phyloP scores from a whole-genome alignment of 2,113 vertebrate genomes.

The human (Homo sapiens) region DNA sequence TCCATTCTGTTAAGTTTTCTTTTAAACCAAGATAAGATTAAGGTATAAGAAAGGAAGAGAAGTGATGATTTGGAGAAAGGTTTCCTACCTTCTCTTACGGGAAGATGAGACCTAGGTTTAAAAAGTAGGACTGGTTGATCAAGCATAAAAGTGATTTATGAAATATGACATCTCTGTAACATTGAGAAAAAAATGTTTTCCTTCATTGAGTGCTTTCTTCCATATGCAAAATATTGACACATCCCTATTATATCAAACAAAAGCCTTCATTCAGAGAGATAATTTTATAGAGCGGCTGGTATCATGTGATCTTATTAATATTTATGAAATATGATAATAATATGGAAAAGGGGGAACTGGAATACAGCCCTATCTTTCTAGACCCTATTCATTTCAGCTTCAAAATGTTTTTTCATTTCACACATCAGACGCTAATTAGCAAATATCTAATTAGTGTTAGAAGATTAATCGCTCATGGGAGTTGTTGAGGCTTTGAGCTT shows the following conservation, averaged over 20 bases:
- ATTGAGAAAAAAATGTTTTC: constrained; percentile 83
- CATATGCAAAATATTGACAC: constrained; percentile 91
- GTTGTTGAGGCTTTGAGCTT: constrained; percentile 89
- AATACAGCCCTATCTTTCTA: constrained; percentile 88
- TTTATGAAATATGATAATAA: constrained; percentile 92
- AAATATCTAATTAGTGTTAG: constrained; percentile 97
- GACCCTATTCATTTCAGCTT: constrained; percentile 89
- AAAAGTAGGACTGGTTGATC: constrained; percentile 76
- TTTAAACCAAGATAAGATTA: constrained; percentile 71
- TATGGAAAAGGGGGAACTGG: constrained; percentile 86
- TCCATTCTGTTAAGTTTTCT: constrained; percentile 77
- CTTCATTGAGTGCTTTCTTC: constrained; percentile 85
- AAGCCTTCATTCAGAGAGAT: constrained; percentile 84
- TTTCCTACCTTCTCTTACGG: constrained; percentile 77
- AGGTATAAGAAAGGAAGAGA: constrained; percentile 63
- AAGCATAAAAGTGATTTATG: constrained; percentile 82
- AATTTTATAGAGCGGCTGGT: constrained; percentile 84
- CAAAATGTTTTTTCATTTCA: constrained; percentile 94
- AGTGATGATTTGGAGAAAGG: constrained; percentile 64
- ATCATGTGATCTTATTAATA: constrained; percentile 92
- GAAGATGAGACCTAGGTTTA: constrained; percentile 65
- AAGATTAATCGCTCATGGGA: constrained; percentile 95
- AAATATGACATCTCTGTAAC: constrained; percentile 88
- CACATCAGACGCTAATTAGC: constrained; percentile 96
- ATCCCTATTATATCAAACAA: constrained; percentile 87